These are phyloP conservation scores for Caenorhabditis imperialis DNA, from an alignment of 2,888 invertebrate genomes.

Conservation along the genomic window DNA sequence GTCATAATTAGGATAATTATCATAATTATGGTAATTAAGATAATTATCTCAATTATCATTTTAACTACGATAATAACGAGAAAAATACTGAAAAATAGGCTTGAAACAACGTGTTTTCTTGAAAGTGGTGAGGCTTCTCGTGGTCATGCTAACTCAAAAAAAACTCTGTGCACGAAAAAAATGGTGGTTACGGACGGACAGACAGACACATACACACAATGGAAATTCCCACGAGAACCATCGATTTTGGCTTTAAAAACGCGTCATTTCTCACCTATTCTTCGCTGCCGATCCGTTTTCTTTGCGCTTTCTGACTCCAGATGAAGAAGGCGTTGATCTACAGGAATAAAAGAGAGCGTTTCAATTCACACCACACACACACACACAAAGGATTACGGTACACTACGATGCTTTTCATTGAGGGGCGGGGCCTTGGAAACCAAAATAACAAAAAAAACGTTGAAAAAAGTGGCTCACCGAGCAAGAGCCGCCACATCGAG, in stretches of 20 bases:
- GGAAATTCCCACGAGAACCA: conserved; percentile 31
- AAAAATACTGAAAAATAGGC: conserved; percentile 17
- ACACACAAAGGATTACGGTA: too few relatives aligned
- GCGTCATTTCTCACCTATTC: conserved; percentile 50
- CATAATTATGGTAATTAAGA: conserved; percentile 3
- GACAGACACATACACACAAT: conserved; percentile 2
- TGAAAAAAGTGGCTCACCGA: conserved; percentile 16
- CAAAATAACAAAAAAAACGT: not conserved
- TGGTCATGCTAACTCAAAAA: not conserved
- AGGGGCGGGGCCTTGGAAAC: too few relatives aligned
- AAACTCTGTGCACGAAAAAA: not conserved
- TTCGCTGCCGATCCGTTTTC: conserved; percentile 15
- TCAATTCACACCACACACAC: too few relatives aligned
- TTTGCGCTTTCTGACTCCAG: conserved; percentile 6
- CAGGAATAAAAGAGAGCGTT: not conserved
- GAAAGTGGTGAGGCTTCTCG: conserved; percentile 4
- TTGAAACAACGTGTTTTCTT: conserved; percentile 33
- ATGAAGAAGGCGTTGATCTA: not conserved
- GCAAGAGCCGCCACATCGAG: conserved; percentile 53
- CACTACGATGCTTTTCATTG: too few relatives aligned
- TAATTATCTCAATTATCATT: not conserved
- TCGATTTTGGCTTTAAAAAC: conserved; percentile 8
- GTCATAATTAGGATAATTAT: too few relatives aligned
- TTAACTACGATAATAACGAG: too few relatives aligned
- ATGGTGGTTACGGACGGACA: not conserved